Evolutionary conservation across 2,888 invertebrate genomes (phyloP).

Genomic region (Mimas tiliae): DNA sequence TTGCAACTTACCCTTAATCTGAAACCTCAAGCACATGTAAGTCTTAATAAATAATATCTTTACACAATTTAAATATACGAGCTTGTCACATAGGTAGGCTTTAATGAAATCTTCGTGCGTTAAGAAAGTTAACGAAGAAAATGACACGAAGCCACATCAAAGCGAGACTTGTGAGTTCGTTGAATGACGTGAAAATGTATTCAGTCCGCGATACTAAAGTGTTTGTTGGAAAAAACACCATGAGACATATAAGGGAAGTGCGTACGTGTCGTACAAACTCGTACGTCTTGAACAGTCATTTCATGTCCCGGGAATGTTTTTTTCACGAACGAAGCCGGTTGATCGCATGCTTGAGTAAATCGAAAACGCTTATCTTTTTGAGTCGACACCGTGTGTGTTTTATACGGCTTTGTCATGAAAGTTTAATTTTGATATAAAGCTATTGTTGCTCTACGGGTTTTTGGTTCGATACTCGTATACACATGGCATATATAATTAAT

Average conservation of each 20-base stretch:
- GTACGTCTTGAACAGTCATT: constrained; percentile 4
- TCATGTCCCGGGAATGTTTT: constrained; percentile 2
- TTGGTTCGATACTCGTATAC: neutral
- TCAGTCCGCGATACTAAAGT: constrained; percentile 40
- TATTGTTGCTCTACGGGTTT: neutral
- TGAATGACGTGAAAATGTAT: constrained; percentile 47
- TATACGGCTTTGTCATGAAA: constrained; percentile 1
- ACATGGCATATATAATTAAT: neutral
- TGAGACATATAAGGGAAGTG: constrained; percentile 38
- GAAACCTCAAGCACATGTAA: neutral
- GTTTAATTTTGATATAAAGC: neutral
- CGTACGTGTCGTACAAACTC: constrained; percentile 30
- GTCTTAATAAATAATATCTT: constrained; percentile 1
- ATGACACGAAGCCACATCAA: constrained; percentile 46
- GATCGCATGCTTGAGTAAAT: constrained; percentile 21
- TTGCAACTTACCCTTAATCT: neutral
- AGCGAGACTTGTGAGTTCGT: constrained; percentile 33
- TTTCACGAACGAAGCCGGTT: neutral
- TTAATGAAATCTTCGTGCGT: constrained; percentile 43
- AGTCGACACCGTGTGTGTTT: neutral
- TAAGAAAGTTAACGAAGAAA: constrained; percentile 43
- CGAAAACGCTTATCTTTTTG: constrained; percentile 20
- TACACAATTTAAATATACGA: constrained; percentile 17
- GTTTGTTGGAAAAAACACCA: constrained; percentile 41
- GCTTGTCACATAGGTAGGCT: constrained; percentile 8